Conservation (phyloP, 2,113 vertebrate species). For the Isichthys henryi region DNA sequence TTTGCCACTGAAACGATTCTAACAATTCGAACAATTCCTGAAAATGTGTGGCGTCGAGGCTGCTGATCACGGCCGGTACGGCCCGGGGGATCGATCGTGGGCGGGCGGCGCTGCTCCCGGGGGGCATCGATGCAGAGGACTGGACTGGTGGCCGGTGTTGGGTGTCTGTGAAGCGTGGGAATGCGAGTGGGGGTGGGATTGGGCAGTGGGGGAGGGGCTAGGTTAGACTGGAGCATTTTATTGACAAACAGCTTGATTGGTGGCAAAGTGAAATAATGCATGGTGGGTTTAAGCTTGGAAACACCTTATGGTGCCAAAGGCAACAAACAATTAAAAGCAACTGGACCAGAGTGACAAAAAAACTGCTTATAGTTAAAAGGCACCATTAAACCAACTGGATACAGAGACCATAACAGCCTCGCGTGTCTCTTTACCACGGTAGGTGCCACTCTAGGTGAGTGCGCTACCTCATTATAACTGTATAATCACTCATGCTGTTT, state of each 20-base stretch:
- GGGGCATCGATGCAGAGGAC: background rate
- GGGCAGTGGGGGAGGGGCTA: background rate
- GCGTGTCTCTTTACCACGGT: background rate
- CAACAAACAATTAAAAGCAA: background rate
- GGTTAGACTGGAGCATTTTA: background rate
- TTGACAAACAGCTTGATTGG: background rate
- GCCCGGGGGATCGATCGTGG: background rate
- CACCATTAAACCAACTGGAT: background rate
- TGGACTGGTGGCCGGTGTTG: background rate
- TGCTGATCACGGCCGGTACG: background rate
- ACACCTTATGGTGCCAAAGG: background rate
- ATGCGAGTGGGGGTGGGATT: background rate
- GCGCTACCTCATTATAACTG: background rate
- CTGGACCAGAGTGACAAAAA: background rate
- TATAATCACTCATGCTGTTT: background rate
- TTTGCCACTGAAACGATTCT: background rate
- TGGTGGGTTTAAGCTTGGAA: background rate
- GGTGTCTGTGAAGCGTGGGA: background rate
- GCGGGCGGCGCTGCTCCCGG: background rate
- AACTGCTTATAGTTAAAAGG: background rate
- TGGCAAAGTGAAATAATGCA: background rate
- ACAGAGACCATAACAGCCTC: background rate
- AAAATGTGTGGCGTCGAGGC: background rate
- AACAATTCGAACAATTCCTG: background rate
- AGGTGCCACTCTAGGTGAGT: conserved; percentile 2